These are phyloP conservation scores for Mystacornis crossleyi DNA, from an alignment of 2,113 vertebrate genomes.

Conservation along the genomic window DNA sequence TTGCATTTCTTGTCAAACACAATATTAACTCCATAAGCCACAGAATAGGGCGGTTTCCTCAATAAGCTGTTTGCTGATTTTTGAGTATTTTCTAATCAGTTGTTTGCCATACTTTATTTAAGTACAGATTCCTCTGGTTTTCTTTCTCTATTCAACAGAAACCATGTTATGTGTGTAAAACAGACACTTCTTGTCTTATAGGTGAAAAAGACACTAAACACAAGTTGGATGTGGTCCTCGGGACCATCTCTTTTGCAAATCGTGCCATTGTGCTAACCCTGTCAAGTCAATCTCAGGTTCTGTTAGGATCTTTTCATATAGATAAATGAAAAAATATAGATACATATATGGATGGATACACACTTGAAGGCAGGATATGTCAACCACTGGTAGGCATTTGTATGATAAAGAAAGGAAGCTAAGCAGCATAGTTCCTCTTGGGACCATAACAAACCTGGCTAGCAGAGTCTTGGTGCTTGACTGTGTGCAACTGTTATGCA, in stretches of 20 bases:
- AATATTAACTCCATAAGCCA: neutral
- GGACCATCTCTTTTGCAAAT: neutral
- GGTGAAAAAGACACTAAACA: conserved; percentile 6
- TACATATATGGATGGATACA: neutral
- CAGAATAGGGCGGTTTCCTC: neutral
- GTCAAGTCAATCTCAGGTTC: neutral
- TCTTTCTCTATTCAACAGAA: neutral
- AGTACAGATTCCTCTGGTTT: neutral
- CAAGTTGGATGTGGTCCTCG: neutral
- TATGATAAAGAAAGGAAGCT: neutral
- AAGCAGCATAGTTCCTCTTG: neutral
- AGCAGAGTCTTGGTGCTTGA: neutral
- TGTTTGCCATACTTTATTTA: neutral
- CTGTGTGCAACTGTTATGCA: neutral
- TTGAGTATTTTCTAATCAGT: neutral
- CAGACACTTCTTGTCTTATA: neutral
- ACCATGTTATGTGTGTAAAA: neutral
- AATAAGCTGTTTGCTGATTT: neutral
- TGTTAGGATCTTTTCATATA: neutral
- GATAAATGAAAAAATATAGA: neutral
- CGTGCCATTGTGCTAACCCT: neutral
- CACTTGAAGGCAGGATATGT: neutral
- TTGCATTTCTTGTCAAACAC: neutral
- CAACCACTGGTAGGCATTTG: neutral
- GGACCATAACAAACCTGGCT: neutral